Base-by-base conservation (phyloP, 2,113 vertebrate species). In the Apodemus speciosus region DNA sequence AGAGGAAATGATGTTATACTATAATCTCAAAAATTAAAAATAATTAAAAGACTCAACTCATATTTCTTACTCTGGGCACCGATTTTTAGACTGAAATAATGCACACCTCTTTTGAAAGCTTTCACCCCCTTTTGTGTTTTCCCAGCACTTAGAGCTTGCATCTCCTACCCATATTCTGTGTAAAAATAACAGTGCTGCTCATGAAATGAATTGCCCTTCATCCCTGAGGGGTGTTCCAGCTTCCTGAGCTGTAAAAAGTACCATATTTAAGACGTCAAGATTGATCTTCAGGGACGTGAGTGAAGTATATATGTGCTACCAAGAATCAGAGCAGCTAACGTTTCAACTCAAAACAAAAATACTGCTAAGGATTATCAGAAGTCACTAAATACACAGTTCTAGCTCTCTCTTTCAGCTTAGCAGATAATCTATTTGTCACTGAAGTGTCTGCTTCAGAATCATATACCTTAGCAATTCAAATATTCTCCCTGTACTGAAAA, bases 201-300 rank as follows among this genome's bases (percentile, higher is more conserved):
- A 90, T 69, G 72, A 96, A 95, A 94, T 88, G 53, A 93, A 90
- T 86, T 84, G 89, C 91, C 68, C 7, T 79, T 95, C 68, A 91
- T 71, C 91, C 68, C n/a, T 16, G 56, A 94, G 38, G 56, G 76
- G 3, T 83, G 89, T 94, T 93, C 83, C 88, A 94, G 69, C 87
- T 64, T 92, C 60, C 46, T 92, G 89, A 75, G 73, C 43, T 88
- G 38, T 40, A 23, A 95, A 95, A 93, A 75, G 90, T 56, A 94
- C 76, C 9, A 87, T 23, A 40, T 51, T 86, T 89, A 43, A 89
- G 14, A 88, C 38, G 56, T 27, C 73, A 90, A 91, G 80, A 46
- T 32, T 68, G 83, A 89, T 15, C 53, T 92, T 85, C n/a, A 30
- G 53, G 9, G 3, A 9, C 51, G 5, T 46, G 38, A 73, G 10